Conservation (phyloP, 2,888 invertebrate species). For the Mythimna pallens region DNA sequence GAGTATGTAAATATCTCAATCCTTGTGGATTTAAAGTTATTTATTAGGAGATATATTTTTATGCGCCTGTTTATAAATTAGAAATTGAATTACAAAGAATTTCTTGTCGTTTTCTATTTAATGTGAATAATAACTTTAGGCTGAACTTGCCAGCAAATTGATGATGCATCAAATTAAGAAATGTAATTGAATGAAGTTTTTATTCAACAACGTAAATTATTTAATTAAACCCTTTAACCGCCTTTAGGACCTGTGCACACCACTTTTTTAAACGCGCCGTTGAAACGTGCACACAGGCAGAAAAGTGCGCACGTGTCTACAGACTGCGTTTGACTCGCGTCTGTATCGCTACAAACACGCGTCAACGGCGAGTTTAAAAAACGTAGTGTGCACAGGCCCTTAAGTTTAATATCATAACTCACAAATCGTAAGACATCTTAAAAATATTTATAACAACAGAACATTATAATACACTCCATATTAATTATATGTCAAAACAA, state of each 20-base stretch:
- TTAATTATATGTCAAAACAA: background rate
- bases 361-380: no score
- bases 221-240: constrained; percentile 11
- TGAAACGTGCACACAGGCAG: no score
- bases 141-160: constrained; percentile 14
- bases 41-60: constrained; percentile 66
- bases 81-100: constrained; percentile 31
- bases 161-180: constrained; percentile 34
- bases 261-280: no score
- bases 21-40: constrained; percentile 57
- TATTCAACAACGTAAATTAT: constrained; percentile 16
- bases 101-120: constrained; percentile 32
- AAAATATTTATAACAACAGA: background rate
- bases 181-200: constrained; percentile 1
- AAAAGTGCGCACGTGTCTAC: no score
- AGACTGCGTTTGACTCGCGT: no score
- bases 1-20: constrained; percentile 57
- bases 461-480: background rate
- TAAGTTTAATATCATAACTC: background rate
- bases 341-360: no score
- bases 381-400: background rate
- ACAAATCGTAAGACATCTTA: background rate
- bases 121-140: constrained; percentile 34
- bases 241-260: background rate
- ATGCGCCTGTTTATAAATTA: constrained; percentile 65